Percentiles rank a stretch among this genome's conserved stretches.
These are phyloP conservation scores for Anarhynchus alexandrinus DNA, from an alignment of 2,113 vertebrate species.

Conservation along the genomic window DNA sequence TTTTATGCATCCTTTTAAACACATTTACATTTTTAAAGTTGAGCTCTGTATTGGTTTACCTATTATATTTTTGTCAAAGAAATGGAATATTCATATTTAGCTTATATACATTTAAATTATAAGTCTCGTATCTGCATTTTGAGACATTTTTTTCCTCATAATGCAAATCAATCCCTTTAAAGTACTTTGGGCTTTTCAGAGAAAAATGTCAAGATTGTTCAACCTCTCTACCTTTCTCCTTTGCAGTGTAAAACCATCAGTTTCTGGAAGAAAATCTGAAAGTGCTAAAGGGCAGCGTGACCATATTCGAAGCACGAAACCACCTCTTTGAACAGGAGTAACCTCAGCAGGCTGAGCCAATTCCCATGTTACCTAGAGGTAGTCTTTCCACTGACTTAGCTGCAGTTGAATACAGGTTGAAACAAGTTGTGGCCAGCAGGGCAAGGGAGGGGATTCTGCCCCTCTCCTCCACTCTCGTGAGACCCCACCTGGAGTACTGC, in stretches of 20 bases:
- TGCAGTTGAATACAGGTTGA: neutral
- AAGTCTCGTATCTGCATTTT: neutral
- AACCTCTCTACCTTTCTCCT: neutral
- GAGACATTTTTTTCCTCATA: neutral
- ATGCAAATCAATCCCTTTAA: neutral
- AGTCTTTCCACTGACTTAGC: neutral
- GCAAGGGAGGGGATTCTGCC: no score
- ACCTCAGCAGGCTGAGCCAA: neutral
- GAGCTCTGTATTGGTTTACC: neutral
- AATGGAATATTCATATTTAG: neutral
- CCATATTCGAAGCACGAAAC: neutral
- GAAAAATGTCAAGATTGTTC: neutral
- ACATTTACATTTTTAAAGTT: neutral
- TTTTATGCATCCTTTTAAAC: neutral
- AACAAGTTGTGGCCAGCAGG: no score
- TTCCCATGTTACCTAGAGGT: neutral
- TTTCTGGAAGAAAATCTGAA: neutral
- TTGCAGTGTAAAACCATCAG: neutral
- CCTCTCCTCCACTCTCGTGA: no score
- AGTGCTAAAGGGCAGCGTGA: neutral
- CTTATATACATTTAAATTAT: neutral
- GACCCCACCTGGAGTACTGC: no score
- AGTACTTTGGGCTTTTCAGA: neutral
- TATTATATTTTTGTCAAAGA: neutral
- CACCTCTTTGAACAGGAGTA: neutral